phyloP scores from a whole-genome alignment of 2,888 invertebrate genomes.

The Mimachlamys varia region DNA sequence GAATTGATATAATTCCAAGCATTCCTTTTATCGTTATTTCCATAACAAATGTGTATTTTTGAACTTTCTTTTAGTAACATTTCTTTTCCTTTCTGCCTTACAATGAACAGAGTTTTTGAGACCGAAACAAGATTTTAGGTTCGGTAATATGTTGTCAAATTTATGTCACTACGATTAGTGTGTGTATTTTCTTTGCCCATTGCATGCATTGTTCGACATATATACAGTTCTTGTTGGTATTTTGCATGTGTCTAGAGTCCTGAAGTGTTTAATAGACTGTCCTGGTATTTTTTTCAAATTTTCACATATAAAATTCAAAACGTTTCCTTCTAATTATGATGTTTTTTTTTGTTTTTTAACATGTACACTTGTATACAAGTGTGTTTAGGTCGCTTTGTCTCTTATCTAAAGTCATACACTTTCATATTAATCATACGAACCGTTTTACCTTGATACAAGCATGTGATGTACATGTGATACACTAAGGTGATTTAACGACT shows the following conservation, averaged over 20 bases:
- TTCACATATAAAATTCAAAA: not conserved
- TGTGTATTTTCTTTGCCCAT: conserved; percentile 28
- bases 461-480: no score
- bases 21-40: conserved; percentile 40
- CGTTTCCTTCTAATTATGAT: not conserved
- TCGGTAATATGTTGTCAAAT: conserved; percentile 57
- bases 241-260: not conserved
- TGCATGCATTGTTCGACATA: conserved; percentile 31
- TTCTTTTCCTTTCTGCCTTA: conserved; percentile 49
- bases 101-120: conserved; percentile 62
- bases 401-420: no score
- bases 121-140: conserved; percentile 76
- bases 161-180: conserved; percentile 34
- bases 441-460: no score
- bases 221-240: not conserved
- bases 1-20: conserved; percentile 33
- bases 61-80: conserved; percentile 41
- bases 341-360: not conserved
- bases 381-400: no score
- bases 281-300: not conserved
- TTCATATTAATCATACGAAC: no score
- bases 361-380: no score
- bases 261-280: not conserved
- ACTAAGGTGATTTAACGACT: no score
- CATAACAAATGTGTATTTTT: conserved; percentile 32